These are phyloP conservation scores for Hippoglossus hippoglossus DNA, from an alignment of 2,797 vertebrate genomes.

Conservation along the genomic window DNA sequence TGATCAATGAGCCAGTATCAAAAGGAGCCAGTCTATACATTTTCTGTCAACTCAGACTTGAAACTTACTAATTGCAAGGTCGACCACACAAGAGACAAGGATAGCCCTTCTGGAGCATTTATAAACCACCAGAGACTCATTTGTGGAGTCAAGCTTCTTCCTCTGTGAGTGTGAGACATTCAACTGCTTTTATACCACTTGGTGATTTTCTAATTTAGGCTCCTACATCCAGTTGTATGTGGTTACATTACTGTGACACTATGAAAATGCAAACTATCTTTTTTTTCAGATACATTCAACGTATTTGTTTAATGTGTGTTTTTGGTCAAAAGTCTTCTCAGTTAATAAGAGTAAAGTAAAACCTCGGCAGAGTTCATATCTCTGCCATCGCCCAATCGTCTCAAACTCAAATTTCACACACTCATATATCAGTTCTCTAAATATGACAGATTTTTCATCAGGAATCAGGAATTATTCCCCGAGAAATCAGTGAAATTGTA, in stretches of 20 bases:
- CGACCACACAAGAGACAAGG: constrained; percentile 1
- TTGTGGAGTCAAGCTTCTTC: constrained; percentile 14
- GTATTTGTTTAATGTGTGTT: too few species aligned
- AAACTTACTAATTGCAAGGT: constrained; percentile 18
- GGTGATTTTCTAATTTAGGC: constrained; percentile 17
- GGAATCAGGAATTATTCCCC: too few species aligned
- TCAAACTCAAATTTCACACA: too few species aligned
- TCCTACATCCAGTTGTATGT: neutral
- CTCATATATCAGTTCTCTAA: too few species aligned
- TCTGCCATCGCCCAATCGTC: too few species aligned
- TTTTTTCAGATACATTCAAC: too few species aligned
- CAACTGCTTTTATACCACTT: constrained; percentile 23
- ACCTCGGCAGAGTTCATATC: too few species aligned
- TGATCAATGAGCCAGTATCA: constrained; percentile 49
- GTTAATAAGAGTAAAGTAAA: neutral
- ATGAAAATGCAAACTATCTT: too few species aligned
- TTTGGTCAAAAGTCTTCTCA: neutral
- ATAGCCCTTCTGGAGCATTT: constrained; percentile 1
- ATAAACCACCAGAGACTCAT: constrained; percentile 45
- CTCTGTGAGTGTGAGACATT: constrained; percentile 10
- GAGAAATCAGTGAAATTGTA: too few species aligned
- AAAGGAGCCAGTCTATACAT: constrained; percentile 8
- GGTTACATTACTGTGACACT: too few species aligned
- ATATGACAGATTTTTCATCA: too few species aligned
- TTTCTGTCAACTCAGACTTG: constrained; percentile 35